These are phyloP conservation scores for Takifugu rubripes DNA, from an alignment of 2,797 vertebrate species.

Conservation along the genomic window DNA sequence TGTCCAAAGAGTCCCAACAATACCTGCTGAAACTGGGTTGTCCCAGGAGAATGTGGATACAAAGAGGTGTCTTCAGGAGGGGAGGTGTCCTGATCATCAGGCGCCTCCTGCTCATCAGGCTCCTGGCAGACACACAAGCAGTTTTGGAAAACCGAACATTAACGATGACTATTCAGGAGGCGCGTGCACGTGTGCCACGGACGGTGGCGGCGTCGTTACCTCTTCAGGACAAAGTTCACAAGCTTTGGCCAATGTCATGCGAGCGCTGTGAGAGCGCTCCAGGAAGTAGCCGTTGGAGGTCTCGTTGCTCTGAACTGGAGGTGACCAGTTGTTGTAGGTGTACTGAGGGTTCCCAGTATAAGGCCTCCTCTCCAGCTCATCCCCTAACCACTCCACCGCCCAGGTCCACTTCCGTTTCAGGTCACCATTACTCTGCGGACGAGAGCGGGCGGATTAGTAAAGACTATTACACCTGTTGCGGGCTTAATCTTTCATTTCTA, in stretches of 20 bases:
- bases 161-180: no score
- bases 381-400: conserved; percentile 99
- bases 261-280: conserved; percentile 97
- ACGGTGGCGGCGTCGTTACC: conserved; percentile 72
- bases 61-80: conserved; percentile 96
- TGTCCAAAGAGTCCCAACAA: neutral
- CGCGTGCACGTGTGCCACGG: conserved; percentile 5
- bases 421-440: conserved; percentile 88
- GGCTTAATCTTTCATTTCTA: no score
- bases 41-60: conserved; percentile 96
- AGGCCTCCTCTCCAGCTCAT: conserved; percentile 94
- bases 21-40: conserved; percentile 95
- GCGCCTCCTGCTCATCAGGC: conserved; percentile 96
- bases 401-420: conserved; percentile 99
- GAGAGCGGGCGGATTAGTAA: neutral
- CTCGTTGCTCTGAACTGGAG: conserved; percentile 98
- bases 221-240: conserved; percentile 99
- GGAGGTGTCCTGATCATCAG: conserved; percentile 97
- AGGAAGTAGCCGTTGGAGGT: conserved; percentile 99
- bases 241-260: conserved; percentile 99
- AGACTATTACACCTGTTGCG: neutral
- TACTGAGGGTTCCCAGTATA: conserved; percentile 98
- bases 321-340: conserved; percentile 99
- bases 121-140: conserved; percentile 77
- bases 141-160: neutral